Percentiles rank a stretch among this genome's conserved stretches.
Evolutionary conservation across 2,113 vertebrate species (phyloP).

Genomic region (Chamaetylas fuelleborni): DNA sequence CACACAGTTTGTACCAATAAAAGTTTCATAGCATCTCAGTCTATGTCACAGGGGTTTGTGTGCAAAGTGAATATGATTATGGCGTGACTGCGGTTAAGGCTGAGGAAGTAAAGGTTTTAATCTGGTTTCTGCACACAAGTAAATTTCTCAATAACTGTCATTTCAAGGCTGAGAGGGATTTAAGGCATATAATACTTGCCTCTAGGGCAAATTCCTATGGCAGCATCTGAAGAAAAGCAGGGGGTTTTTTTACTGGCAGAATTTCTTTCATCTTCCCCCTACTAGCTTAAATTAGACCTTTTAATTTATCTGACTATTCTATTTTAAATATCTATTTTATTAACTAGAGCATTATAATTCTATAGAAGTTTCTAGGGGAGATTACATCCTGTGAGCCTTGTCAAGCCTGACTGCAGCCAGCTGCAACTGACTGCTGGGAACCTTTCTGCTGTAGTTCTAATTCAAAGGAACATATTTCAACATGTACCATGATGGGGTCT

Average conservation of each 20-base stretch:
- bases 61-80: neutral
- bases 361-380: neutral
- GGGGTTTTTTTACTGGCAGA: neutral
- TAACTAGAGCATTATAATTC: neutral
- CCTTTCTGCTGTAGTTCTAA: neutral
- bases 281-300: neutral
- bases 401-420: neutral
- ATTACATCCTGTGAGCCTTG: neutral
- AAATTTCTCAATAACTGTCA: neutral
- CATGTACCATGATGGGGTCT: neutral
- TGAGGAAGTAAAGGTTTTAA: neutral
- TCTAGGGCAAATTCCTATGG: neutral
- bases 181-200: neutral
- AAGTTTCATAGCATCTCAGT: neutral
- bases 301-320: neutral
- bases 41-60: neutral
- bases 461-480: neutral
- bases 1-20: neutral
- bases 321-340: slow-evolving; percentile 12
- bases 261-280: neutral
- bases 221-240: neutral
- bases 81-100: neutral
- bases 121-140: fast-evolving
- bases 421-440: neutral
- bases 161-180: neutral